Conservation (phyloP, 2,888 invertebrate species). For the Lagria hirta region DNA sequence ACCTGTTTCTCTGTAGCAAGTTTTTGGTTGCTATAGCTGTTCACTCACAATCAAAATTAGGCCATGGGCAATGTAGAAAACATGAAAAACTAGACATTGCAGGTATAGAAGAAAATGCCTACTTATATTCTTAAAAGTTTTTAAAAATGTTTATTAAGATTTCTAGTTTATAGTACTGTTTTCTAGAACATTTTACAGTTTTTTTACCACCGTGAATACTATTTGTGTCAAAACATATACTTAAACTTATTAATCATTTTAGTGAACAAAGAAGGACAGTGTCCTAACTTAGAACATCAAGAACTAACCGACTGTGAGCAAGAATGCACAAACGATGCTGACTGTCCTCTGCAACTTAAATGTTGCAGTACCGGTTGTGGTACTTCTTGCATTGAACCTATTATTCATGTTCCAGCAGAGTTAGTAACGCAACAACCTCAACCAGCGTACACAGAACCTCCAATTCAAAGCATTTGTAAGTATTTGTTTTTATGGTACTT, state of each 20-base stretch:
- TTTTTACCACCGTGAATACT: neutral
- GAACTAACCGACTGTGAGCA: constrained; percentile 63
- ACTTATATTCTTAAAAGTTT: no score
- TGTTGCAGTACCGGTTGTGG: constrained; percentile 83
- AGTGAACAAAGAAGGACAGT: constrained; percentile 72
- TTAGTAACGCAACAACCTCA: constrained; percentile 50
- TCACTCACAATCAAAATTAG: no score
- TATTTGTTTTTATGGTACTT: no score
- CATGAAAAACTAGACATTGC: no score
- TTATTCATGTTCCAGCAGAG: constrained; percentile 51
- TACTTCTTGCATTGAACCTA: constrained; percentile 66
- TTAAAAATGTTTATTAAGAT: no score
- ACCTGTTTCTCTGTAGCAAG: no score
- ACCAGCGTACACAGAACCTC: constrained; percentile 50
- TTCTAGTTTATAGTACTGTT: no score
- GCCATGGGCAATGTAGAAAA: no score
- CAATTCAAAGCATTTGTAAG: constrained; percentile 45
- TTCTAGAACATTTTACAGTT: no score
- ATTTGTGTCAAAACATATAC: neutral
- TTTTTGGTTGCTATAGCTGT: no score
- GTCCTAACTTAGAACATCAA: constrained; percentile 59
- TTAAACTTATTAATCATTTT: constrained; percentile 15
- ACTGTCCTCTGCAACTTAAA: constrained; percentile 76
- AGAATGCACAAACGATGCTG: constrained; percentile 79
- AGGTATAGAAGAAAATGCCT: no score